These are phyloP conservation scores for Istiophorus platypterus DNA, from an alignment of 2,113 vertebrate genomes.

Conservation along the genomic window DNA sequence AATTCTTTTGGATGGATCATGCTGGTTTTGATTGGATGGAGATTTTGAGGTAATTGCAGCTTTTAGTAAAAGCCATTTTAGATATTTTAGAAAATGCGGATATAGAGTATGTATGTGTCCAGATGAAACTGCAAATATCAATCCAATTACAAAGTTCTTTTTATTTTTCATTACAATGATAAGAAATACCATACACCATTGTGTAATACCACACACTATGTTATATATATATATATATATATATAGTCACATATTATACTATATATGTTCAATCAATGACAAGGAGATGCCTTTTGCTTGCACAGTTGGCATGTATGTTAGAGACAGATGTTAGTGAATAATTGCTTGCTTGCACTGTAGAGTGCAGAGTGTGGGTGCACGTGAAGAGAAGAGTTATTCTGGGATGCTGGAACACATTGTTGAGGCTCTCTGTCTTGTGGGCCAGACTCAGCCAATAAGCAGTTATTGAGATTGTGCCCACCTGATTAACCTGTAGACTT, in stretches of 20 bases:
- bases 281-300: background rate
- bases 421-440: too few relatives aligned
- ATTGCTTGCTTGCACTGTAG: background rate
- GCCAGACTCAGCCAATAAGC: background rate
- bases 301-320: background rate
- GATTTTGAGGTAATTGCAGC: background rate
- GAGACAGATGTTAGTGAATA: background rate
- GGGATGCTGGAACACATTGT: background rate
- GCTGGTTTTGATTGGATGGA: conserved; percentile 8
- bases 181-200: too few relatives aligned
- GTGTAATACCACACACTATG: too few relatives aligned
- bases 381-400: too few relatives aligned
- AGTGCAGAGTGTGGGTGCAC: background rate
- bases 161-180: too few relatives aligned
- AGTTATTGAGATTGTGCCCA: too few relatives aligned
- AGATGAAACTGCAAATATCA: too few relatives aligned
- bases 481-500: too few relatives aligned
- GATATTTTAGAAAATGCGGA: background rate
- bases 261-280: background rate
- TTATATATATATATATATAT: too few relatives aligned
- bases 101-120: background rate
- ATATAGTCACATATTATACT: too few relatives aligned
- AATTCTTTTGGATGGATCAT: conserved; percentile 9
- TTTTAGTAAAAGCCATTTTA: background rate
- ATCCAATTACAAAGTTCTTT: too few relatives aligned